These are phyloP conservation scores for Drosophila tripunctata DNA, from an alignment of 2,888 invertebrate species.

Conservation along the genomic window DNA sequence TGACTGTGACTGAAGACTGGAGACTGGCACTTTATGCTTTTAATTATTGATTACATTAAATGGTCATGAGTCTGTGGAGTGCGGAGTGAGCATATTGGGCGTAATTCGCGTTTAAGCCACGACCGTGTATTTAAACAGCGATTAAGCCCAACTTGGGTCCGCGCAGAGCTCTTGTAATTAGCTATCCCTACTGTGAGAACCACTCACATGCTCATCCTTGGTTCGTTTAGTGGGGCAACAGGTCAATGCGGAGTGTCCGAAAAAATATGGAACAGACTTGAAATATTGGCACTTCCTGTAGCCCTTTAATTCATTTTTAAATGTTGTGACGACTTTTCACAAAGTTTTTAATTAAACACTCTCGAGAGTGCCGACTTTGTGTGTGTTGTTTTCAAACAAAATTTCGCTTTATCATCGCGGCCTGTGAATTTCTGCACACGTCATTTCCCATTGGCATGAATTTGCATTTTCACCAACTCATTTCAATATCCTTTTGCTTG, in stretches of 20 bases:
- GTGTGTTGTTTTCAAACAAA: slow-evolving; percentile 13
- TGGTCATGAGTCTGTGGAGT: slow-evolving; percentile 72
- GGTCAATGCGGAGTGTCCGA: slow-evolving; percentile 49
- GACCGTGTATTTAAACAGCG: slow-evolving; percentile 79
- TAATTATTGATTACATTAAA: slow-evolving; percentile 80
- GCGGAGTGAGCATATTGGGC: slow-evolving; percentile 68
- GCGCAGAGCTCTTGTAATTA: slow-evolving; percentile 55
- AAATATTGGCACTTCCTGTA: slow-evolving; percentile 57
- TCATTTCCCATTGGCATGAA: slow-evolving; percentile 79
- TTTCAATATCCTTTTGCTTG: slow-evolving; percentile 79
- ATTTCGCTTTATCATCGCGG: slow-evolving; percentile 58
- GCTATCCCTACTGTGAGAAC: slow-evolving; percentile 65
- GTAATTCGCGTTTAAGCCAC: slow-evolving; percentile 76
- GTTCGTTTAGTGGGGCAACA: slow-evolving; percentile 67
- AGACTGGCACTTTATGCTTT: slow-evolving; percentile 53
- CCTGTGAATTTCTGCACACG: slow-evolving; percentile 77
- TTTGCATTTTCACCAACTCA: slow-evolving; percentile 77
- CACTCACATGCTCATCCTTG: not conserved
- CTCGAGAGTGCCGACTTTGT: slow-evolving; percentile 32
- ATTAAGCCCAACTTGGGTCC: slow-evolving; percentile 56
- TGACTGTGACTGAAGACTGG: slow-evolving; percentile 5
- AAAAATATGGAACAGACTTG: slow-evolving; percentile 16
- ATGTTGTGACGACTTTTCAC: slow-evolving; percentile 43
- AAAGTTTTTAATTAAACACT: slow-evolving; percentile 73
- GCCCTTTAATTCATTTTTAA: slow-evolving; percentile 70